These are phyloP conservation scores for Micrasema longulum DNA, from an alignment of 1,140 invertebrate genomes.

Conservation along the genomic window DNA sequence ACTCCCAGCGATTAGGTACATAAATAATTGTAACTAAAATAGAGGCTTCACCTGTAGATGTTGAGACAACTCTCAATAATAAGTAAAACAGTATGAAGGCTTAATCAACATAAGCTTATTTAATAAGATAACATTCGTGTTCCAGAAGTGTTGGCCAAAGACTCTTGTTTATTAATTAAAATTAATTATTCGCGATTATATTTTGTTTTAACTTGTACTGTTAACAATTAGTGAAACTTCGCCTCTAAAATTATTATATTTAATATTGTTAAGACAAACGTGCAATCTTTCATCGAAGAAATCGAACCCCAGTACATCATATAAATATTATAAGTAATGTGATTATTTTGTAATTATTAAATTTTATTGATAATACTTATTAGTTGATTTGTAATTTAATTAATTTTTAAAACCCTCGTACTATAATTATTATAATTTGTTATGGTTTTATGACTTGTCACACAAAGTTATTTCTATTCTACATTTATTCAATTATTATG, in stretches of 20 bases:
- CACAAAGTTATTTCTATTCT: slow-evolving; percentile 52
- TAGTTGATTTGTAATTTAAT: too few species aligned
- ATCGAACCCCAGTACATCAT: slow-evolving; percentile 51
- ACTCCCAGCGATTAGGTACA: slow-evolving; percentile 7
- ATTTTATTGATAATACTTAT: slow-evolving; percentile 18
- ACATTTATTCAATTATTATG: slow-evolving; percentile 52
- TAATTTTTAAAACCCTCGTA: slow-evolving; percentile 12
- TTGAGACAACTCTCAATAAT: background rate
- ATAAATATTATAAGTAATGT: slow-evolving; percentile 41
- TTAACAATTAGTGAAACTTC: slow-evolving; percentile 49
- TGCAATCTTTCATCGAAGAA: slow-evolving; percentile 55
- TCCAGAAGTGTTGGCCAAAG: slow-evolving; percentile 54
- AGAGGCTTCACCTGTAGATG: slow-evolving; percentile 14
- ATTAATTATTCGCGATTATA: slow-evolving; percentile 51
- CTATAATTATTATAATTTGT: slow-evolving; percentile 52
- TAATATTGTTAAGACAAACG: slow-evolving; percentile 49
- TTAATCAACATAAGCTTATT: slow-evolving; percentile 32
- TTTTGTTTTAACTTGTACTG: slow-evolving; percentile 45
- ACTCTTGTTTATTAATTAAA: slow-evolving; percentile 50
- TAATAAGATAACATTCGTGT: slow-evolving; percentile 42
- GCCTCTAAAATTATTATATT: slow-evolving; percentile 50
- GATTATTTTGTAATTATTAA: slow-evolving; percentile 52
- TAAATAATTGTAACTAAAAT: slow-evolving; percentile 1
- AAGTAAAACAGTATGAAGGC: slow-evolving; percentile 25
- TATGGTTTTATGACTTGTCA: slow-evolving; percentile 52